A percentile compares a stretch with the other conserved stretches of the same genome.
phyloP scores from a whole-genome alignment of 1,140 invertebrate species.

The Cataglyphis hispanica region DNA sequence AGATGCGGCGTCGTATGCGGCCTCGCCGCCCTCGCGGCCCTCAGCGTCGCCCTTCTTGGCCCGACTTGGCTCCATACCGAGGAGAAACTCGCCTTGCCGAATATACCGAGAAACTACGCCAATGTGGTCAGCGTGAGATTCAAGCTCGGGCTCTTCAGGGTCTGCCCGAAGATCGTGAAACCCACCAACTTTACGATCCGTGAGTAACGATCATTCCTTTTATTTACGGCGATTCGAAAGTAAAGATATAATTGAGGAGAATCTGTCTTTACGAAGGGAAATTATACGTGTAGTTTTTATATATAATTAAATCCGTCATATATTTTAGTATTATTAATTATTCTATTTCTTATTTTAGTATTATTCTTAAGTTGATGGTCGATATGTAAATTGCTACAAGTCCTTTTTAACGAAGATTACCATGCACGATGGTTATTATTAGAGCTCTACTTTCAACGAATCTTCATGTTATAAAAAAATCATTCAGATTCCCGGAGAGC shows the following conservation, averaged over 20 bases:
- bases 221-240: neutral
- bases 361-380: neutral
- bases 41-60: slow-evolving; percentile 82
- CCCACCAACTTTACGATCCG: slow-evolving; percentile 82
- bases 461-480: slow-evolving; percentile 14
- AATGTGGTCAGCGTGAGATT: slow-evolving; percentile 81
- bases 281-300: neutral
- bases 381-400: neutral
- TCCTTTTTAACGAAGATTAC: neutral
- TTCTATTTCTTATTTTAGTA: neutral
- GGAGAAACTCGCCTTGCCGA: slow-evolving; percentile 80
- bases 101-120: slow-evolving; percentile 77
- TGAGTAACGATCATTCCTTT: slow-evolving; percentile 76
- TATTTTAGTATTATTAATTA: neutral
- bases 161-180: slow-evolving; percentile 83
- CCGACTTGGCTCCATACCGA: slow-evolving; percentile 85
- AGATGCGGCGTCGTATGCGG: slow-evolving; percentile 85
- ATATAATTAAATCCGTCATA: too few relatives aligned
- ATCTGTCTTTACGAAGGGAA: neutral
- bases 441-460: neutral
- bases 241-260: neutral
- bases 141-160: slow-evolving; percentile 84
- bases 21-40: slow-evolving; percentile 83
- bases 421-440: neutral
- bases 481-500: neutral